These are phyloP conservation scores for Agriopis leucophaearia DNA, from an alignment of 2,888 invertebrate genomes.

Conservation along the genomic window DNA sequence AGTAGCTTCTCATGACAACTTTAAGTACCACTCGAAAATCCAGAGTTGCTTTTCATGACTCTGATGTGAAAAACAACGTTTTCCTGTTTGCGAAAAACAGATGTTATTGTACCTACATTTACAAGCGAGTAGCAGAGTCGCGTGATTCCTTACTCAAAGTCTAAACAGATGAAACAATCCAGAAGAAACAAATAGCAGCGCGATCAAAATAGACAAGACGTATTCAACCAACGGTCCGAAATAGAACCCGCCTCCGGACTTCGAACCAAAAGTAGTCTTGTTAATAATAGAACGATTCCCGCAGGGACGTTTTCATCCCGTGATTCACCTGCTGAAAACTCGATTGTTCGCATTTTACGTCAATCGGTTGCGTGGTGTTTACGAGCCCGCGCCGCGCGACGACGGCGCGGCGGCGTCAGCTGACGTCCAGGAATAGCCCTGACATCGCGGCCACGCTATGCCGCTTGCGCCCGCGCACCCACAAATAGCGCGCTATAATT, in stretches of 20 bases:
- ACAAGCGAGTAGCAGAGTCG: conserved; percentile 29
- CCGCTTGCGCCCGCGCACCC: conserved; percentile 84
- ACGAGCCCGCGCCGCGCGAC: conserved; percentile 66
- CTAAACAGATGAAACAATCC: conserved; percentile 63
- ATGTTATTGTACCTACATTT: conserved; percentile 8
- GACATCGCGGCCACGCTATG: conserved; percentile 85
- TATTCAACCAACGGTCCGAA: conserved; percentile 78
- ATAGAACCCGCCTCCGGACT: conserved; percentile 84
- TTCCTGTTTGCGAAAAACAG: conserved; percentile 28
- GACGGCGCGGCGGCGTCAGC: conserved; percentile 79
- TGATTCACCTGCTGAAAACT: conserved; percentile 86
- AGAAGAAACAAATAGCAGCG: conserved; percentile 69
- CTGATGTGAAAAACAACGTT: conserved; percentile 18
- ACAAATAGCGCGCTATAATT: conserved; percentile 85
- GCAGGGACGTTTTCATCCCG: conserved; percentile 81
- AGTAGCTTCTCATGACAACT: conserved; percentile 40
- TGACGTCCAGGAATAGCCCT: conserved; percentile 86
- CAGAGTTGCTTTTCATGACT: conserved; percentile 28
- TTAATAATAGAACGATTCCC: conserved; percentile 81
- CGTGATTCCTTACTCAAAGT: conserved; percentile 51
- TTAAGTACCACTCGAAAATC: conserved; percentile 32
- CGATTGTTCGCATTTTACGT: conserved; percentile 85
- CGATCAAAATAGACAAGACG: conserved; percentile 76
- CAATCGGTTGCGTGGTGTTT: conserved; percentile 85
- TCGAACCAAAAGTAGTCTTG: conserved; percentile 85